Evolutionary conservation across 2,888 invertebrate species (phyloP), one percentile per base, ranked within the genome.

Genomic region (Marasmarcha lunaedactyla): DNA sequence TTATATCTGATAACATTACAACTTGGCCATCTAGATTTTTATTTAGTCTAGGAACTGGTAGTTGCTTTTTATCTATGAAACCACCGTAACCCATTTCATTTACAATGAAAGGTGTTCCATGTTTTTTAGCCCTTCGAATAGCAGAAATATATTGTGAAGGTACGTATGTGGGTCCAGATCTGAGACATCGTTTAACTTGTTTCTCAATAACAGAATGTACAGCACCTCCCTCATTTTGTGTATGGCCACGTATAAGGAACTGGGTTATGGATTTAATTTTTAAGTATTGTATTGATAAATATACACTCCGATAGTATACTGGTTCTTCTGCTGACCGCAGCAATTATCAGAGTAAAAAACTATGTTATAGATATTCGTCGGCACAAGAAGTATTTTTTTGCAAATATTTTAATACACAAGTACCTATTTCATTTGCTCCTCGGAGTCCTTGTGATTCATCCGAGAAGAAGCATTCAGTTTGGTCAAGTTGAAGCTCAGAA

Each of bases 381-480:
- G 38, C 34, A 33, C 33, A 20, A 9, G 35, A 20, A 9, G 26
- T 27, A 7, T 42, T 20, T 15, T 34, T 42, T 14, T 46, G 39
- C 35, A 47, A 44, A 40, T 25, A 15, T 15, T 46, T 30, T 10
- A 30, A 6, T 11, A 30, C n/a, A 40, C 49, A 50, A 14, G 48
- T 44, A 6, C 48, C 46, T 12, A 50, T 48, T 44, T 53, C 49
- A 15, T 44, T 47, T 5, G 49, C 46, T 14, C 49, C 49, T 13
- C 50, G 35, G 41, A 46, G 47, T 12, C 44, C 51, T 30, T 51
- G 42, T 6, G 46, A 45, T 47, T 52, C 48, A 36, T 46, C 43
- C 50, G 52, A 54, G 35, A 51, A 49, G 35, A 20, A 50, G 35
- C 46, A 47, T 10, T 48, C 11, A 34, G 49, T 46, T 38, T 46